Conservation (phyloP, 2,113 vertebrate genomes). For the Zootoca vivipara region DNA sequence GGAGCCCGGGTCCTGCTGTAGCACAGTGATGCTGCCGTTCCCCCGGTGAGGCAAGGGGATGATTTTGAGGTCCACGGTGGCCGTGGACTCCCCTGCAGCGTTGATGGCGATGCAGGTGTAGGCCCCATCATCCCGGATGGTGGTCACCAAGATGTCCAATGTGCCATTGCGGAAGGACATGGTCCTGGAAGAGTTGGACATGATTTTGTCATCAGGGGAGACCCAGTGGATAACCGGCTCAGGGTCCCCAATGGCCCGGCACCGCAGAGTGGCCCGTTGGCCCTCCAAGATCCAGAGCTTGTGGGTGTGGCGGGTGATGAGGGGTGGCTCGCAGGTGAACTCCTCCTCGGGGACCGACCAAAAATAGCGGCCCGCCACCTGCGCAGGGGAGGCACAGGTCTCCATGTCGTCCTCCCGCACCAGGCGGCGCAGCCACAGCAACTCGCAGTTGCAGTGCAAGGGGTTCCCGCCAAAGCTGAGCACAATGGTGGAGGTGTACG, state of each 20-base stretch:
- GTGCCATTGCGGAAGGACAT: constrained; percentile 89
- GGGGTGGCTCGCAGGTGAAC: constrained; percentile 90
- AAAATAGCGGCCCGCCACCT: constrained; percentile 88
- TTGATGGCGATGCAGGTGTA: constrained; percentile 93
- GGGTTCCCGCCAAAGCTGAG: constrained; percentile 91
- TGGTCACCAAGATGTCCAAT: constrained; percentile 86
- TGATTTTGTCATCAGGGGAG: constrained; percentile 88
- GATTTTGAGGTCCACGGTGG: constrained; percentile 86
- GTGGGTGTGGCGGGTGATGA: constrained; percentile 91
- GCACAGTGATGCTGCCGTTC: constrained; percentile 71
- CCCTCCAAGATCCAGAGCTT: constrained; percentile 91
- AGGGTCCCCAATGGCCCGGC: constrained; percentile 88
- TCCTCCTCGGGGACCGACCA: constrained; percentile 93
- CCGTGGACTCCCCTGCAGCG: constrained; percentile 88
- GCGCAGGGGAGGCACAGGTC: constrained; percentile 86
- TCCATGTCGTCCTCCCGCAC: constrained; percentile 88
- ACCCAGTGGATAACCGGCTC: constrained; percentile 90
- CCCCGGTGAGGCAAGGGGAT: constrained; percentile 87
- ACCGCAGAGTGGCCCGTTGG: constrained; percentile 86
- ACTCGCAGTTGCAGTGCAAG: constrained; percentile 91
- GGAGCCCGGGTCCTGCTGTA: constrained; percentile 71
- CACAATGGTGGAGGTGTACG: constrained; percentile 82
- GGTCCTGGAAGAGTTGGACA: constrained; percentile 86
- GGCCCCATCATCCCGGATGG: constrained; percentile 84
- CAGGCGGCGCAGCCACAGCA: constrained; percentile 88